Conservation (phyloP, 1,140 invertebrate genomes). For the Drosophila repleta region DNA sequence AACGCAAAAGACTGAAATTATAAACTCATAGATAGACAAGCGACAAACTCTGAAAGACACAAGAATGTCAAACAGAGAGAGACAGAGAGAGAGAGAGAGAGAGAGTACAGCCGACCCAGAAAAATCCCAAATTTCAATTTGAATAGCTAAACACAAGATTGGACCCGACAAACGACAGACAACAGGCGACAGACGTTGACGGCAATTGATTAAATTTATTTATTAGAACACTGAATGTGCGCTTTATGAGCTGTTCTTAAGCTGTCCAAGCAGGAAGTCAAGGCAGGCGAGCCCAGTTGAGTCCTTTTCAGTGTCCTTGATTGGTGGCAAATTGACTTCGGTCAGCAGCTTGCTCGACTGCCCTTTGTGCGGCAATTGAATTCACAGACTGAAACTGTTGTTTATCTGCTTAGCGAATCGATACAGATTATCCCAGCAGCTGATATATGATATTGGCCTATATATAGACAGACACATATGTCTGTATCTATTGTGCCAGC, state of each 20-base stretch:
- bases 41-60: conserved; percentile 10
- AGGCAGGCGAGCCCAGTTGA: neutral
- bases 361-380: conserved; percentile 45
- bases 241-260: conserved; percentile 47
- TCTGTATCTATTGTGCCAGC: neutral
- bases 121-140: neutral
- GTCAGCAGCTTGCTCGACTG: conserved; percentile 22
- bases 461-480: neutral
- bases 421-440: conserved; percentile 41
- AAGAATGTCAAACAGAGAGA: conserved; percentile 8
- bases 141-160: neutral
- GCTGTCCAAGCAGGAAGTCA: conserved; percentile 35
- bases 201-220: conserved; percentile 74
- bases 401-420: conserved; percentile 33
- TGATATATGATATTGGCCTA: conserved; percentile 11
- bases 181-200: conserved; percentile 10
- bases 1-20: conserved; percentile 39
- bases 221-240: conserved; percentile 61
- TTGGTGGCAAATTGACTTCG: conserved; percentile 58
- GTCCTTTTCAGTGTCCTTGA: conserved; percentile 12
- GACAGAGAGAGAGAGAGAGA: no score
- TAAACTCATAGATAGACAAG: conserved; percentile 24
- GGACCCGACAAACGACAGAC: no score
- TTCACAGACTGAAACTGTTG: conserved; percentile 28
- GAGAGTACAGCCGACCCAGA: no score